Evolutionary conservation across 2,113 vertebrate species (phyloP).

Genomic region (Corythaeola cristata): DNA sequence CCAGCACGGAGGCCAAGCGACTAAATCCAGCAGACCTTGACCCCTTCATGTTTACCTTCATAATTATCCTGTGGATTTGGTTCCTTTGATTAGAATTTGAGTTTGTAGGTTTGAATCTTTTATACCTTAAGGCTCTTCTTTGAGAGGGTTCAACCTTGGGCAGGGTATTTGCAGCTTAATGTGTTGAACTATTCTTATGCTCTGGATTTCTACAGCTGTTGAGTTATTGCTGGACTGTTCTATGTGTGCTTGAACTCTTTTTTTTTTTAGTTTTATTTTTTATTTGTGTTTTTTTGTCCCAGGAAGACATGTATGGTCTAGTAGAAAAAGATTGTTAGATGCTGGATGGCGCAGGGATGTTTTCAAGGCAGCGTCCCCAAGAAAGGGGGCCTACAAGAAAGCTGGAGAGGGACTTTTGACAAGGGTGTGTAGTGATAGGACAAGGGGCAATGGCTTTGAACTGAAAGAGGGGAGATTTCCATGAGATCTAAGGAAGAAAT

Average conservation of each 20-base stretch:
- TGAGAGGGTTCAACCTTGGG: background rate
- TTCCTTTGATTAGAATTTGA: background rate
- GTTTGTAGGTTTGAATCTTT: background rate
- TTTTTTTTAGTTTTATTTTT: background rate
- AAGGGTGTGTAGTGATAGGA: no score
- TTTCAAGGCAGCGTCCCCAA: background rate
- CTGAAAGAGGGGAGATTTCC: no score
- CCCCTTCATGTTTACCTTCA: background rate
- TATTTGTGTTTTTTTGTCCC: background rate
- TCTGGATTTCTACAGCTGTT: background rate
- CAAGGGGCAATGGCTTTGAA: no score
- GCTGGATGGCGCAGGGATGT: background rate
- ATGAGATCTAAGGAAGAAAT: no score
- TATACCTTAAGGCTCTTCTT: background rate
- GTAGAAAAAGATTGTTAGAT: background rate
- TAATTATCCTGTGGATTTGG: background rate
- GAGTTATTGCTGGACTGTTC: background rate
- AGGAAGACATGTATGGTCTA: background rate
- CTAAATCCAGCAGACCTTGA: background rate
- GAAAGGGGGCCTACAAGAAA: no score
- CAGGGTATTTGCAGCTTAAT: background rate
- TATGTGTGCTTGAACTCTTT: accelerated
- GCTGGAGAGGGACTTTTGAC: no score
- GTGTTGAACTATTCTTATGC: background rate
- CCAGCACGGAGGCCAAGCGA: background rate